These are phyloP conservation scores for Colletes gigas DNA, from an alignment of 1,140 invertebrate genomes.

Conservation along the genomic window DNA sequence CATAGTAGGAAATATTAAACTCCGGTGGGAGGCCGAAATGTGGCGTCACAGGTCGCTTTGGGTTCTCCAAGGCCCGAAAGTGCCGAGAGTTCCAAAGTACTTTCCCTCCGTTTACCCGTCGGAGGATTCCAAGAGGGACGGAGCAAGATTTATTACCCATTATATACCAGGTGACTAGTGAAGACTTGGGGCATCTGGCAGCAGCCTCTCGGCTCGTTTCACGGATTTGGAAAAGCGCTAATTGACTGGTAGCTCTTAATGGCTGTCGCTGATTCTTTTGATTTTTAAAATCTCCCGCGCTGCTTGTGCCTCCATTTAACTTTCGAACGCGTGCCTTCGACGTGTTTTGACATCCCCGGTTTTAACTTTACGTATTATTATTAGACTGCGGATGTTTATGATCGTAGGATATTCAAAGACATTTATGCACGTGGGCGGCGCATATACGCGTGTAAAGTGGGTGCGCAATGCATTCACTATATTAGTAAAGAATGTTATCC, in stretches of 20 bases:
- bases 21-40: not conserved
- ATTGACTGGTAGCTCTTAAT: constrained; percentile 57
- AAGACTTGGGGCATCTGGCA: constrained; percentile 48
- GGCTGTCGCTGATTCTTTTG: not conserved
- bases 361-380: too few species aligned
- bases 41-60: too few species aligned
- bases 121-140: constrained; percentile 24
- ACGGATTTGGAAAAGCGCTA: constrained; percentile 55
- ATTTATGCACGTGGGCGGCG: too few species aligned
- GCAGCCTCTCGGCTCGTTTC: constrained; percentile 7
- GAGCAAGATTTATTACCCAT: constrained; percentile 62
- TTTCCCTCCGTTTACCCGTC: constrained; percentile 21
- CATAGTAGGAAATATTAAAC: not conserved
- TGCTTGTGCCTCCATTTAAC: too few species aligned
- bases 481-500: too few species aligned
- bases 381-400: too few species aligned
- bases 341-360: not conserved
- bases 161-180: constrained; percentile 40
- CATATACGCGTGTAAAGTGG: too few species aligned
- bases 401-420: too few species aligned
- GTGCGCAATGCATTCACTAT: too few species aligned
- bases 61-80: too few species aligned
- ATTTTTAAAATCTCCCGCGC: too few species aligned
- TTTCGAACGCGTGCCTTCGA: not conserved
- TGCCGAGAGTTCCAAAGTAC: not conserved